These are phyloP conservation scores for Elysia crispata DNA, from an alignment of 2,888 invertebrate genomes.

Conservation along the genomic window DNA sequence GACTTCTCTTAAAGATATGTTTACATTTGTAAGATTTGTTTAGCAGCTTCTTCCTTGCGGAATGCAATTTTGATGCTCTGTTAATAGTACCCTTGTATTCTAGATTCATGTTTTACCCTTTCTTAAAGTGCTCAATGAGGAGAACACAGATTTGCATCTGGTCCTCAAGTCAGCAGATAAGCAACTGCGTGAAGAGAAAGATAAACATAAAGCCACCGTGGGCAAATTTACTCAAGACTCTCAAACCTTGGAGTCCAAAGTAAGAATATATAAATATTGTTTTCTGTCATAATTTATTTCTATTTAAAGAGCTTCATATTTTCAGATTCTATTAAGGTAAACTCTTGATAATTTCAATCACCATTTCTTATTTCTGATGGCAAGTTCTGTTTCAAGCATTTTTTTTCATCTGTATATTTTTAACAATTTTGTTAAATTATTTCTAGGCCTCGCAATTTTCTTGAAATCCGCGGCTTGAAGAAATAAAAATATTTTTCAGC, in stretches of 20 bases:
- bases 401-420: too few species aligned
- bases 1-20: background rate
- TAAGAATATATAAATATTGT: conserved; percentile 11
- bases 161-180: conserved; percentile 60
- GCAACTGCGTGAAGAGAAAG: conserved; percentile 58
- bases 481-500: too few species aligned
- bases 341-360: too few species aligned
- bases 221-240: conserved; percentile 42
- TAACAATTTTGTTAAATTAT: too few species aligned
- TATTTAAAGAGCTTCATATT: background rate
- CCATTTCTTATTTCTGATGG: too few species aligned
- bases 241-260: conserved; percentile 50
- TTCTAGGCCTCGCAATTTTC: too few species aligned
- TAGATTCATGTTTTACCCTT: background rate
- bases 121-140: conserved; percentile 55
- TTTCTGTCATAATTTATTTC: background rate
- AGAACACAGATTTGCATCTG: conserved; percentile 58
- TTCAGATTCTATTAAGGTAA: too few species aligned
- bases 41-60: too few species aligned
- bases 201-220: conserved; percentile 48
- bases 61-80: too few species aligned
- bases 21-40: background rate
- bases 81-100: background rate
- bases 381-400: too few species aligned
- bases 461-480: too few species aligned